Conservation (phyloP, 2,888 invertebrate genomes). For the Pristionchus entomophagus region DNA sequence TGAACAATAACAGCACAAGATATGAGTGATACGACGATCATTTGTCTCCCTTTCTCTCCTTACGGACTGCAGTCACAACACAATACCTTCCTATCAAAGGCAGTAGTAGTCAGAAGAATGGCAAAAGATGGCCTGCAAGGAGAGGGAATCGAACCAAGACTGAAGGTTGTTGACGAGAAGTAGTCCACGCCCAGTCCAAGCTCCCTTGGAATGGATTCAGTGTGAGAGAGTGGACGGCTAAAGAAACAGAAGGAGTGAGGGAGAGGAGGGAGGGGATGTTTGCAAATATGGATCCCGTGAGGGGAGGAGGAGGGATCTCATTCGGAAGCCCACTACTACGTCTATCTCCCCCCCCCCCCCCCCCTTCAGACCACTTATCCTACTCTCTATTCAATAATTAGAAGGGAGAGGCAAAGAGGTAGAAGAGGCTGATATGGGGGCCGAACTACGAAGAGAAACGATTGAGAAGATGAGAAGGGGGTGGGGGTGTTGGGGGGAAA, state of each 20-base stretch:
- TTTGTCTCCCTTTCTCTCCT: not conserved
- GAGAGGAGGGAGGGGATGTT: not conserved
- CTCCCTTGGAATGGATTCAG: not conserved
- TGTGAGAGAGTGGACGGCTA: conserved; percentile 23
- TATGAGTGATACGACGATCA: conserved; percentile 9
- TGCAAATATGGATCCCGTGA: conserved; percentile 40
- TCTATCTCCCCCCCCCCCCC: not conserved
- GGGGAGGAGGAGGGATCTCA: not conserved
- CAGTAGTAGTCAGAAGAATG: not conserved
- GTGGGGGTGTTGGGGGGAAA: not conserved
- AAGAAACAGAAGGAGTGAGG: not conserved
- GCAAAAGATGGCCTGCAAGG: not conserved
- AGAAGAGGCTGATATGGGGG: not conserved
- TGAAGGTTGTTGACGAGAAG: not conserved
- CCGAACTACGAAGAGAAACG: not conserved
- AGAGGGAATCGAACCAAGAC: not conserved
- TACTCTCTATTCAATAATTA: conserved; percentile 28
- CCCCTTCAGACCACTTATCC: not conserved
- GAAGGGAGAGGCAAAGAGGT: not conserved
- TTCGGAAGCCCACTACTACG: conserved; percentile 12
- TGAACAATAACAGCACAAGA: too few relatives aligned
- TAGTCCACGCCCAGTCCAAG: not conserved
- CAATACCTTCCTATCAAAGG: not conserved
- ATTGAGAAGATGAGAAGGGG: not conserved
- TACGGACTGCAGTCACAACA: not conserved